A percentile compares a stretch with the other conserved stretches of the same genome.
Conservation (phyloP, 2,797 vertebrate species). For the Xenentodon cancila region DNA sequence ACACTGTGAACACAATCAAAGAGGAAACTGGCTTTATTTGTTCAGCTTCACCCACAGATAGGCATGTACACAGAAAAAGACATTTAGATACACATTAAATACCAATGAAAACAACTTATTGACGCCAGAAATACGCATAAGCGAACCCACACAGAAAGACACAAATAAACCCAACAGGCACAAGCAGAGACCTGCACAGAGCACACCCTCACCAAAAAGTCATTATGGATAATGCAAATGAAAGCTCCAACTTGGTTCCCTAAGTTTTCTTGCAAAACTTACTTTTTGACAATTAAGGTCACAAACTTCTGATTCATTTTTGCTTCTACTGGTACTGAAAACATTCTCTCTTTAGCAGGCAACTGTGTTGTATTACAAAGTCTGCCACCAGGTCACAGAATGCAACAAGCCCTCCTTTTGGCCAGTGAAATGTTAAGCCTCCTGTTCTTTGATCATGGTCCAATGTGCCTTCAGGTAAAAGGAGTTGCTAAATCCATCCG, state of each 20-base stretch:
- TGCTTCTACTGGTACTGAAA: no score
- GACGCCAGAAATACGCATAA: conserved; percentile 35
- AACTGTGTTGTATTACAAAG: no score
- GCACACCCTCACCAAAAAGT: conserved; percentile 34
- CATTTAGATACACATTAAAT: conserved; percentile 42
- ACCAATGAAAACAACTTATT: conserved; percentile 49
- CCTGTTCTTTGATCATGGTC: no score
- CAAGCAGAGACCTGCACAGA: conserved; percentile 22
- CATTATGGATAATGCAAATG: conserved; percentile 22
- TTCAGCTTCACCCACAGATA: conserved; percentile 74
- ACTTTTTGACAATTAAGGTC: neutral
- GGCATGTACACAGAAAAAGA: conserved; percentile 23
- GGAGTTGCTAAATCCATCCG: no score
- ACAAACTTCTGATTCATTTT: neutral
- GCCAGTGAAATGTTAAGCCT: no score
- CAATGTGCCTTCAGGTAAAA: no score
- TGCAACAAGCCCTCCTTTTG: no score
- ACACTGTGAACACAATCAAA: conserved; percentile 79
- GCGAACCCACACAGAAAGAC: conserved; percentile 31
- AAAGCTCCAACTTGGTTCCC: conserved; percentile 13
- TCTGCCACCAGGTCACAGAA: no score
- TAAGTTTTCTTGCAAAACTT: conserved; percentile 6
- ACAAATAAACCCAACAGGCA: conserved; percentile 17
- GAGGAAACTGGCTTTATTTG: conserved; percentile 76
- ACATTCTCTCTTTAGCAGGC: no score